phyloP scores from a whole-genome alignment of 2,113 vertebrate genomes.

The Equus przewalskii region DNA sequence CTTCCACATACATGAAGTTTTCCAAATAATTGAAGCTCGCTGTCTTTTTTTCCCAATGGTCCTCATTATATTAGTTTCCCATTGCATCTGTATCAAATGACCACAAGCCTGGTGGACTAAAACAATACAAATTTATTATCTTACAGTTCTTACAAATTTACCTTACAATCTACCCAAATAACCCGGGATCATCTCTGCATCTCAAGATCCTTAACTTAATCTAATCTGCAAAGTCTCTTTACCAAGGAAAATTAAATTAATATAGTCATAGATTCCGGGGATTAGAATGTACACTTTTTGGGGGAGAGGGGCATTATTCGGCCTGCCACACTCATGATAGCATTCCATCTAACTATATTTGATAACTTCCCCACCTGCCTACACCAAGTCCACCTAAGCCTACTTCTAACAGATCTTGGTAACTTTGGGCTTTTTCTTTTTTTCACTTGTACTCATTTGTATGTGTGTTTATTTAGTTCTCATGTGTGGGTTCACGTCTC shows the following conservation, averaged over 20 bases:
- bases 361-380: background rate
- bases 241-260: background rate
- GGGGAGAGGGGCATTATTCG: background rate
- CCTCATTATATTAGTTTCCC: background rate
- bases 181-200: background rate
- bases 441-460: fast-evolving
- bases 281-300: fast-evolving
- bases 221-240: background rate
- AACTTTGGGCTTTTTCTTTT: background rate
- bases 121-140: background rate
- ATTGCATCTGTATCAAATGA: fast-evolving
- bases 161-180: background rate
- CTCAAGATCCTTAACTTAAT: background rate
- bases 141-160: background rate
- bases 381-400: no score
- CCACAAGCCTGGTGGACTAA: no score
- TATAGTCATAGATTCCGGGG: background rate
- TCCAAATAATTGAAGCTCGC: background rate
- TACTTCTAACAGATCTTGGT: fast-evolving
- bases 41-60: background rate
- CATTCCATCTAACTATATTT: fast-evolving
- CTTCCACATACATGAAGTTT: fast-evolving
- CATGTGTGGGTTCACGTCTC: fast-evolving
- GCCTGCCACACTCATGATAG: background rate
- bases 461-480: background rate